Evolutionary conservation across 2,888 invertebrate species (phyloP).

Genomic region (Tromatobia lineatoria): DNA sequence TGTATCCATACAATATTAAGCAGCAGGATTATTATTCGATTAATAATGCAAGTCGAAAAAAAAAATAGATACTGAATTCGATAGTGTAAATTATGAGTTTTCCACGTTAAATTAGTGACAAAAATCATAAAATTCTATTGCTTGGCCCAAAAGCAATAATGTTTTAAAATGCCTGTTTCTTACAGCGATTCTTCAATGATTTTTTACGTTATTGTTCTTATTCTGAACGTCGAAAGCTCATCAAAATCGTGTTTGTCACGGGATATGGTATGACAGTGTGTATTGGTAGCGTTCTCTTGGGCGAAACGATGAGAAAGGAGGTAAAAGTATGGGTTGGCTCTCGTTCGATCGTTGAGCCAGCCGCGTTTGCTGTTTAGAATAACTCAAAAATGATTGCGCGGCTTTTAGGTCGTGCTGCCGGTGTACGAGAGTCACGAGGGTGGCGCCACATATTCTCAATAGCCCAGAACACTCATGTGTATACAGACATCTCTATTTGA

Average conservation of each 20-base stretch:
- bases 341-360: conserved; percentile 59
- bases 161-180: neutral
- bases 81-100: too few species aligned
- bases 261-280: conserved; percentile 39
- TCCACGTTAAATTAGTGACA: neutral
- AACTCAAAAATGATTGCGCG: conserved; percentile 83
- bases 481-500: conserved; percentile 9
- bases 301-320: conserved; percentile 56
- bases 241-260: conserved; percentile 79
- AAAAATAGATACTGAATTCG: too few species aligned
- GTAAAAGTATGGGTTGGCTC: conserved; percentile 37
- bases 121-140: neutral
- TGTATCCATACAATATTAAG: too few species aligned
- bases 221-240: conserved; percentile 51
- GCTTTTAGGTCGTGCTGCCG: conserved; percentile 50
- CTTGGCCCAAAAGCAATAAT: neutral
- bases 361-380: conserved; percentile 79
- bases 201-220: conserved; percentile 38
- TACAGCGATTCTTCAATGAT: conserved; percentile 15
- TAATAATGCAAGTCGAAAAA: too few species aligned
- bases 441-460: conserved; percentile 82
- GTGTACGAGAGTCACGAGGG: conserved; percentile 55
- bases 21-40: too few species aligned
- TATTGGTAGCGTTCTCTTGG: conserved; percentile 47
- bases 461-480: conserved; percentile 70